These are phyloP conservation scores for Melanostoma scalare DNA, from an alignment of 2,888 invertebrate genomes.

Conservation along the genomic window DNA sequence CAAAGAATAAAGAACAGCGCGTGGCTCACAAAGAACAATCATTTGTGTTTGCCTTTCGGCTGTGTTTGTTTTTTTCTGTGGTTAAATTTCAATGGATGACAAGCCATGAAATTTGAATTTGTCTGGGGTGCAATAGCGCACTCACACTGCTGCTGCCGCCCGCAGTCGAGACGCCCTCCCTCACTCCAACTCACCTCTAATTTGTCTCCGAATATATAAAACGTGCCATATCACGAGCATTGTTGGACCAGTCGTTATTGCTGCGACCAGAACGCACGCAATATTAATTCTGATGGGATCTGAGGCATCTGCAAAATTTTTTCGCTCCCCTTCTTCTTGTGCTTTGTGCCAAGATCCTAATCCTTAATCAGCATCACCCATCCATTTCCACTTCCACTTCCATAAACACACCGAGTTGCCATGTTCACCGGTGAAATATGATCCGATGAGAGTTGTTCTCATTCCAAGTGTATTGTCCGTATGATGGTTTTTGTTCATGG, in stretches of 20 bases:
- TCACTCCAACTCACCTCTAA: constrained; percentile 47
- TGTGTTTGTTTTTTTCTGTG: constrained; percentile 38
- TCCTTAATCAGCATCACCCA: constrained; percentile 71
- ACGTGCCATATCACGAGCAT: constrained; percentile 71
- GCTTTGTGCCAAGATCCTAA: constrained; percentile 33
- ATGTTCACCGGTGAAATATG: constrained; percentile 65
- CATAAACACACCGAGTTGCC: constrained; percentile 12
- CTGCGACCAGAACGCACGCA: constrained; percentile 58
- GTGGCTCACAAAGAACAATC: constrained; percentile 7
- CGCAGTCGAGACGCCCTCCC: neutral
- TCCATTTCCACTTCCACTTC: constrained; percentile 21
- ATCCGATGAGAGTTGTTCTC: constrained; percentile 63
- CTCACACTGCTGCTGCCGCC: constrained; percentile 13
- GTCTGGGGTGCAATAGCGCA: constrained; percentile 47
- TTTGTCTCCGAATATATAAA: constrained; percentile 63
- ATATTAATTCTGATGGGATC: constrained; percentile 52
- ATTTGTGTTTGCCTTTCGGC: constrained; percentile 48
- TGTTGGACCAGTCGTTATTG: constrained; percentile 61
- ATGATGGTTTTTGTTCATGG: constrained; percentile 17
- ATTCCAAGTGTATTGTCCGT: constrained; percentile 40
- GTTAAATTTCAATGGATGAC: constrained; percentile 59
- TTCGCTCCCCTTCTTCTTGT: constrained; percentile 14
- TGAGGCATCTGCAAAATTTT: constrained; percentile 63
- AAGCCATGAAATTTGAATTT: constrained; percentile 12
- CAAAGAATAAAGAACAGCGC: neutral